phyloP scores from a whole-genome alignment of 2,797 vertebrate genomes.

The Adelosebastes latens region DNA sequence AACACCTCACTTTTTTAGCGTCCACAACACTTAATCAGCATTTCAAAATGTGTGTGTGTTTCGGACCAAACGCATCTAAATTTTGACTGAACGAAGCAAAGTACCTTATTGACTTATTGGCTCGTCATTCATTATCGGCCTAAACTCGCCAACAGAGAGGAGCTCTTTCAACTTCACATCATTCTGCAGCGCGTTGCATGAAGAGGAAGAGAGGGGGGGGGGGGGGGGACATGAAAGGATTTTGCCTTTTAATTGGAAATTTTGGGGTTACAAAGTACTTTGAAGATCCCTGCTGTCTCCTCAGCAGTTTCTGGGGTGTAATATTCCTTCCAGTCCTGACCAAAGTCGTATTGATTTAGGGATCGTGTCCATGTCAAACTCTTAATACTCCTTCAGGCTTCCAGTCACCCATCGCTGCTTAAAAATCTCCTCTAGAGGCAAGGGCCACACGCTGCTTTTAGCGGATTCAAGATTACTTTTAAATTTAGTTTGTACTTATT shows the following conservation, averaged over 20 bases:
- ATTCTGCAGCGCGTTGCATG: not conserved
- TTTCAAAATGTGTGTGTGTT: not conserved
- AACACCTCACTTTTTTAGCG: too few species aligned
- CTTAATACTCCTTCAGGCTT: not conserved
- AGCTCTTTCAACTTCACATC: not conserved
- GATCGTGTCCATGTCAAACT: constrained; percentile 1
- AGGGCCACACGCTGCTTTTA: not conserved
- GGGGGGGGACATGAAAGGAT: constrained; percentile 19
- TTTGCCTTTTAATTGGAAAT: constrained; percentile 32
- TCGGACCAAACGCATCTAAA: not conserved
- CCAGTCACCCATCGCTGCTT: not conserved
- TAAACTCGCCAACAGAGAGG: not conserved
- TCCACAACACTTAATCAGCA: not conserved
- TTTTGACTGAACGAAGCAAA: not conserved
- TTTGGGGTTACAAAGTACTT: constrained; percentile 13
- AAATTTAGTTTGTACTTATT: not conserved
- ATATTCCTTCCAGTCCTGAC: not conserved
- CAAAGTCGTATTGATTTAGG: constrained; percentile 7
- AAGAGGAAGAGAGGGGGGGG: not conserved
- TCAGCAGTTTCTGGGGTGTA: constrained; percentile 12
- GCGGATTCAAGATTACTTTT: not conserved
- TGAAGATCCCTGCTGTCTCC: constrained; percentile 24
- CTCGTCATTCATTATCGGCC: constrained; percentile 2
- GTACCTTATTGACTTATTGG: not conserved
- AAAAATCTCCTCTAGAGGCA: not conserved